Evolutionary conservation across 2,797 vertebrate species (phyloP).

Genomic region (Heliangelus exortis): DNA sequence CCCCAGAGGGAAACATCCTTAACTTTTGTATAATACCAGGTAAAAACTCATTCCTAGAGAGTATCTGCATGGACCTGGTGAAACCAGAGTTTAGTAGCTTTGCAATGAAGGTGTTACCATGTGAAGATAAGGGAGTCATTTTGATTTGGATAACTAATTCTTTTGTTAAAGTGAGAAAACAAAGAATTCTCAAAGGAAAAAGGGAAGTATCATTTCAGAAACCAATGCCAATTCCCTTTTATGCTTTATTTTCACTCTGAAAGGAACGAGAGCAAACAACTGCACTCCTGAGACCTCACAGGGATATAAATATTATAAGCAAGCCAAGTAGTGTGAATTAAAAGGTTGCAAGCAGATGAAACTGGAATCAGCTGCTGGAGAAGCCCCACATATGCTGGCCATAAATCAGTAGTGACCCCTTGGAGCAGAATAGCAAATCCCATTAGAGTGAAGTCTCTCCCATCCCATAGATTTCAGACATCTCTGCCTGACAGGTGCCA

Average conservation of each 20-base stretch:
- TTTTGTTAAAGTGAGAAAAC: background rate
- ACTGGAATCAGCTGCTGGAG: background rate
- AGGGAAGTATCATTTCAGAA: background rate
- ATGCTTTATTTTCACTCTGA: background rate
- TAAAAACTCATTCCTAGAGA: background rate
- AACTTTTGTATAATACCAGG: background rate
- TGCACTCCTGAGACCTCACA: background rate
- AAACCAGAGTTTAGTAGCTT: background rate
- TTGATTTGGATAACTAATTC: background rate
- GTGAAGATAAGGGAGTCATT: rapidly evolving
- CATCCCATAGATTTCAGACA: background rate
- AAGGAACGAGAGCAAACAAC: background rate
- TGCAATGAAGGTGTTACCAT: background rate
- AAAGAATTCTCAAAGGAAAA: background rate
- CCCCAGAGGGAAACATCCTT: background rate
- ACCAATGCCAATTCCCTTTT: background rate
- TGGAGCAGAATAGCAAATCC: background rate
- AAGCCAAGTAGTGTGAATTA: background rate
- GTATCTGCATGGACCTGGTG: background rate
- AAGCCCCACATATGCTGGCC: too few relatives aligned
- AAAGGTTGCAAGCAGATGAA: background rate
- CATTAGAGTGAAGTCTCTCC: background rate
- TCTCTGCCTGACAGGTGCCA: background rate
- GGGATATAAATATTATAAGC: background rate
- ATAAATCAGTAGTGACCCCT: rapidly evolving